Base-by-base conservation (phyloP, 2,113 vertebrate species). In the Mirounga angustirostris region DNA sequence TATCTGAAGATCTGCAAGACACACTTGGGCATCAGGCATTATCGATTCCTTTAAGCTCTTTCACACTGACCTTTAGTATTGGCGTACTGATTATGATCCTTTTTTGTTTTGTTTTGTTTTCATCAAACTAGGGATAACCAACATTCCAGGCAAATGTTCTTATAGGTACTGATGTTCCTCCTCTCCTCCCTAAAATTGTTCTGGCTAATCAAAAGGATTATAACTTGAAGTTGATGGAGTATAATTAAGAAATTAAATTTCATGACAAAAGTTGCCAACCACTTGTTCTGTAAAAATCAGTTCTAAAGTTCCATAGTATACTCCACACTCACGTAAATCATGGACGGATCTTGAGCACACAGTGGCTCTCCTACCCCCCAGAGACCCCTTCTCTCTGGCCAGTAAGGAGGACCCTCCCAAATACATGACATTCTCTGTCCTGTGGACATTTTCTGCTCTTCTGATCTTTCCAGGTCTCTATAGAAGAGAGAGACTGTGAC, bases 221-320 rank as follows among this genome's bases (percentile, higher is more conserved):
- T 24, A 76, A 74, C 33, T 79, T 94, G 78, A 83, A 91, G 52
- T 21, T 58, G 24, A 40, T 46, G 80, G 63, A 59, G 6, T 78
- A 8, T 81, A 36, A 79, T 83, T 78, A 86, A 67, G 24, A 95
- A 67, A 84, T 69, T 36, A 43, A 18, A 74, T 67, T 83, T 87
- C 71, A 61, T 71, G 74, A 91, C 15, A 12, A 33, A 91, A 63
- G 56, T 89, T 4, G 1, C 54, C 50, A 84, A 56, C 19, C 4
- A 1, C 50, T 46, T 26, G 11, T 67, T 30, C 30, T 81, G 12
- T 73, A 11, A 91, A 69, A 65, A 59, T n/a, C 2, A 3, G 26
- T 11, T n/a, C 22, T n/a, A 11, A 59, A 56, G 14, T 40, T 11
- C 11, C 56, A 21, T 16, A 5, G 26, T 2, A 1, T 63, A 16